These are phyloP conservation scores for Hedychridium roseum DNA, from an alignment of 2,888 invertebrate species.

Conservation along the genomic window DNA sequence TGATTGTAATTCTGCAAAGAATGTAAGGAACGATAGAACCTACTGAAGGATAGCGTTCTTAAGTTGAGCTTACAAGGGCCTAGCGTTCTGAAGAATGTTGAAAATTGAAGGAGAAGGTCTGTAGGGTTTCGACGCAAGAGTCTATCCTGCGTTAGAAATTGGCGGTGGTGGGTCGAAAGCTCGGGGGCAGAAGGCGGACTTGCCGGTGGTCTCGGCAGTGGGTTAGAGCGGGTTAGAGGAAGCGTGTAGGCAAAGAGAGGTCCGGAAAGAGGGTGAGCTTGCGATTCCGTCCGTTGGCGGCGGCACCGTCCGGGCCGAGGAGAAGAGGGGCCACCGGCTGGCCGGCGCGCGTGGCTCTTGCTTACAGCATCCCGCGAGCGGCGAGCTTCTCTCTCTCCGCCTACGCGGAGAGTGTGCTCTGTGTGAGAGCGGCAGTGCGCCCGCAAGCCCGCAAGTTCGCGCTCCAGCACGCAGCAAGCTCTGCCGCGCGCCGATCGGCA, in stretches of 20 bases:
- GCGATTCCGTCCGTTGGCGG: slow-evolving; percentile 47
- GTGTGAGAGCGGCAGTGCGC: slow-evolving; percentile 62
- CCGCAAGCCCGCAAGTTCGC: slow-evolving; percentile 64
- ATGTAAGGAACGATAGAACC: background rate
- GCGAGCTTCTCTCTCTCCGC: slow-evolving; percentile 59
- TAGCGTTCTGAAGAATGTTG: too few relatives aligned
- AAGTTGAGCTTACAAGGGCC: too few relatives aligned
- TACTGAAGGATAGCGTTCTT: background rate
- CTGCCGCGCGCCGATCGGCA: slow-evolving; percentile 33
- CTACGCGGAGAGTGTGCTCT: slow-evolving; percentile 48
- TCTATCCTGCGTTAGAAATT: too few relatives aligned
- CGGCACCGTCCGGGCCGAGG: slow-evolving; percentile 59
- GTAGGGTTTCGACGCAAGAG: background rate
- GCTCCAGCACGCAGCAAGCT: slow-evolving; percentile 44
- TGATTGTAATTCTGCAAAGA: background rate
- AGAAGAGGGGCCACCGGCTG: slow-evolving; percentile 51
- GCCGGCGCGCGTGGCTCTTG: slow-evolving; percentile 28
- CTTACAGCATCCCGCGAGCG: slow-evolving; percentile 62
- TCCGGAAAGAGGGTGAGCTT: slow-evolving; percentile 51
- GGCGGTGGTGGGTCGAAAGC: background rate
- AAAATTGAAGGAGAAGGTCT: background rate
- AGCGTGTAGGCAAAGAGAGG: too few relatives aligned
- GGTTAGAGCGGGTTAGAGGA: background rate
- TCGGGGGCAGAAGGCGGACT: slow-evolving; percentile 15
- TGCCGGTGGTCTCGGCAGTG: too few relatives aligned